phyloP scores from a whole-genome alignment of 2,888 invertebrate species.

The Notocelia uddmanniana region DNA sequence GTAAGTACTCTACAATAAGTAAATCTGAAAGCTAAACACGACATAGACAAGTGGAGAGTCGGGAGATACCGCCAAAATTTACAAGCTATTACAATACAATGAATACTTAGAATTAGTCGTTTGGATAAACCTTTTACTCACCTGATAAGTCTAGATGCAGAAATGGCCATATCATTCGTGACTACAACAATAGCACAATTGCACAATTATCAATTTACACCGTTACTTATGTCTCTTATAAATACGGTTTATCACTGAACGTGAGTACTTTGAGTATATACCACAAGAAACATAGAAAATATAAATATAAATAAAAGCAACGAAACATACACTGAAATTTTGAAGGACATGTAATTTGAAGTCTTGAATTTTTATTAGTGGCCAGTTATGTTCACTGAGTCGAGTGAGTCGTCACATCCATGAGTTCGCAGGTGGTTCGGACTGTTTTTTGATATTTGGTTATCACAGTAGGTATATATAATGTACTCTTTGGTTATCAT shows the following conservation, averaged over 20 bases:
- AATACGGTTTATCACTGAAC: background rate
- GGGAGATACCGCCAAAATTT: conserved; percentile 15
- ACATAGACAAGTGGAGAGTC: conserved; percentile 4
- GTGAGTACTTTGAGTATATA: background rate
- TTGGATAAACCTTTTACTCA: conserved; percentile 48
- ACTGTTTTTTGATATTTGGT: background rate
- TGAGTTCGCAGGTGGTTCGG: background rate
- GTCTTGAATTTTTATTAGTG: background rate
- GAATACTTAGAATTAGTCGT: background rate
- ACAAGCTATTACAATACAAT: background rate
- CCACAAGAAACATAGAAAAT: conserved; percentile 20
- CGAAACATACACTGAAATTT: conserved; percentile 42
- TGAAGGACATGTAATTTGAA: conserved; percentile 33
- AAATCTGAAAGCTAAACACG: background rate
- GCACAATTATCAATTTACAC: too few relatives aligned
- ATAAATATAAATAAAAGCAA: conserved; percentile 23
- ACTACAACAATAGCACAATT: background rate
- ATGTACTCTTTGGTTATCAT: too few relatives aligned
- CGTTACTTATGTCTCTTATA: background rate
- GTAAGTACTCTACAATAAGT: too few relatives aligned
- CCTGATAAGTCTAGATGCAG: conserved; percentile 66
- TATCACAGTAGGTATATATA: too few relatives aligned
- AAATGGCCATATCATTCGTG: conserved; percentile 56
- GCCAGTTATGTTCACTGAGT: conserved; percentile 22
- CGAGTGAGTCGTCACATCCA: too few relatives aligned